Conservation (phyloP, 2,113 vertebrate genomes). For the Aphyosemion australe region DNA sequence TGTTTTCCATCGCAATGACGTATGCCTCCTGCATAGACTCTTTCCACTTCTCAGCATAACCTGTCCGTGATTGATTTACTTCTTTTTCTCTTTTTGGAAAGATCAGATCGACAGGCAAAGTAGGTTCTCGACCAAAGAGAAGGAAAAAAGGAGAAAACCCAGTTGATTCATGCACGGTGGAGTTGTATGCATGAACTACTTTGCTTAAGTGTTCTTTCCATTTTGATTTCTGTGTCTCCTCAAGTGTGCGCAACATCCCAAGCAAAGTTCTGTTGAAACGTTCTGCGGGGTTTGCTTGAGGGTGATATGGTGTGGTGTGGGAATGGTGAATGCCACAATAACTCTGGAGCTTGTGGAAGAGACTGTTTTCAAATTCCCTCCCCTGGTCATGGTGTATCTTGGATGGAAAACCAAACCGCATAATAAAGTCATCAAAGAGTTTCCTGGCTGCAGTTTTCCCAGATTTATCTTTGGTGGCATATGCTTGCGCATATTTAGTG, state of each 20-base stretch:
- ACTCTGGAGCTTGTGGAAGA: constrained; percentile 28
- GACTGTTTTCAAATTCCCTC: constrained; percentile 28
- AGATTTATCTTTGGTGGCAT: too few relatives aligned
- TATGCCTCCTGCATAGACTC: constrained; percentile 31
- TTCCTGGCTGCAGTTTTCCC: constrained; percentile 17
- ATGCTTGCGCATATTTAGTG: too few relatives aligned
- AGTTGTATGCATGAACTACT: constrained; percentile 41
- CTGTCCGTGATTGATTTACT: not conserved
- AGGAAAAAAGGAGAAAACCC: constrained; percentile 36
- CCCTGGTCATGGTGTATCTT: constrained; percentile 36
- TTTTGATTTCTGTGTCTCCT: constrained; percentile 26
- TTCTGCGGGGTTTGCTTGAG: constrained; percentile 12
- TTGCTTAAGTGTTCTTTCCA: constrained; percentile 45
- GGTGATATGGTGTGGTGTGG: constrained; percentile 24
- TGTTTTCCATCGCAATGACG: constrained; percentile 6
- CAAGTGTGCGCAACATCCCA: constrained; percentile 1
- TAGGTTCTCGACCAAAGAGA: constrained; percentile 34
- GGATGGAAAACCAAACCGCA: constrained; percentile 20
- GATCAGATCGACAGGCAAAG: constrained; percentile 28
- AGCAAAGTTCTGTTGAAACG: constrained; percentile 13
- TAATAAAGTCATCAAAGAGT: constrained; percentile 40
- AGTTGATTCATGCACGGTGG: constrained; percentile 30
- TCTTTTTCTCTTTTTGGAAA: constrained; percentile 15
- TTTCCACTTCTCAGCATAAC: constrained; percentile 35
- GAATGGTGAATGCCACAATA: constrained; percentile 6